Percentiles rank a stretch among this genome's conserved stretches.
phyloP scores from a whole-genome alignment of 2,797 vertebrate species.

The Trachurus trachurus region DNA sequence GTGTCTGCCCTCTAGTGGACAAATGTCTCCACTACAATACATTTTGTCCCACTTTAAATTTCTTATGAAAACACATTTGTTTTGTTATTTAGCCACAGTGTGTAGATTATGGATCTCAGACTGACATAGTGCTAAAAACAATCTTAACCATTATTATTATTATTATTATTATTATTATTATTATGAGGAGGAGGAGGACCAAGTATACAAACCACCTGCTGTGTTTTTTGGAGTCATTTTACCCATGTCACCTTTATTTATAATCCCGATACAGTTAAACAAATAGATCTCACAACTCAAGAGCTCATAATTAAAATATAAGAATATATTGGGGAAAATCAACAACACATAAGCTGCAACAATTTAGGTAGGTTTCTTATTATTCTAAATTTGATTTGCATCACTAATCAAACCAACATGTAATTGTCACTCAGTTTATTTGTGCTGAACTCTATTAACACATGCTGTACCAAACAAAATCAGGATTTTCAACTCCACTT shows the following conservation, averaged over 20 bases:
- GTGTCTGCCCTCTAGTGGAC: conserved; percentile 56
- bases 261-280: conserved; percentile 19
- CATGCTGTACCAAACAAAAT: conserved; percentile 16
- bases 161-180: too few relatives aligned
- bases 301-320: background rate
- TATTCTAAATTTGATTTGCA: background rate
- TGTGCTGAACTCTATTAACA: background rate
- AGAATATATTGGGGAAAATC: conserved; percentile 1
- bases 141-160: too few relatives aligned
- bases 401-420: background rate
- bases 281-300: conserved; percentile 10
- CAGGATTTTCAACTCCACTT: background rate
- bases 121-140: background rate
- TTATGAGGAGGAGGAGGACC: background rate
- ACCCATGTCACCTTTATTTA: conserved; percentile 42
- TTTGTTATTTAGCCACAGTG: background rate
- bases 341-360: background rate
- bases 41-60: background rate
- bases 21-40: background rate
- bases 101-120: too few relatives aligned
- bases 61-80: background rate
- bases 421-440: background rate
- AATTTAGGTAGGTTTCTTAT: background rate
- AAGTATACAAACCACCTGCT: background rate
- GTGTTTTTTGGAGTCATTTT: background rate